Percentiles rank a stretch among this genome's conserved stretches.
Conservation (phyloP, 2,113 vertebrate genomes). For the Cololabis saira region DNA sequence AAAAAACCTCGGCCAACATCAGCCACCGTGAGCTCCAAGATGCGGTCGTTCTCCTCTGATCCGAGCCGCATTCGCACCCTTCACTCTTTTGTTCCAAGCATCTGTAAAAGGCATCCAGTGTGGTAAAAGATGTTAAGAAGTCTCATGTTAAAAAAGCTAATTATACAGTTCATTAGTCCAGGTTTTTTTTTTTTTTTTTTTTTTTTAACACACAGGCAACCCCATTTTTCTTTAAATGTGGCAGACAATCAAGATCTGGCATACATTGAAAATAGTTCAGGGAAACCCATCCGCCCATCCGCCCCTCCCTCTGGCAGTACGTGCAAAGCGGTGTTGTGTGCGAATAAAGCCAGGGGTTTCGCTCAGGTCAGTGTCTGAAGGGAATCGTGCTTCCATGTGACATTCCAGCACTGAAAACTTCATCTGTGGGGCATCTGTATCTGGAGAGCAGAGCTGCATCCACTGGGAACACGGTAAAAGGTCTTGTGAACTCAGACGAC, state of each 20-base stretch:
- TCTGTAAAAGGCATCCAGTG: slow-evolving; percentile 60
- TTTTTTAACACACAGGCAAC: slow-evolving; percentile 12
- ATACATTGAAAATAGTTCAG: slow-evolving; percentile 56
- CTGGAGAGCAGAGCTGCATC: not conserved
- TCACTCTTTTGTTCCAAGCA: slow-evolving; percentile 49
- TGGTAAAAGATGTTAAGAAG: slow-evolving; percentile 57
- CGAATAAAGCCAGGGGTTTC: slow-evolving; percentile 22
- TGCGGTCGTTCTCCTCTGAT: slow-evolving; percentile 40
- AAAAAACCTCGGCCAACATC: slow-evolving; percentile 18
- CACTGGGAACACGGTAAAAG: not conserved
- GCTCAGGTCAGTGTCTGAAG: slow-evolving; percentile 32
- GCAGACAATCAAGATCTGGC: slow-evolving; percentile 30
- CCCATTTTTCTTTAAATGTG: slow-evolving; percentile 56
- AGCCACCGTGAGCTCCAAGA: slow-evolving; percentile 12
- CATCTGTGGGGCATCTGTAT: not conserved
- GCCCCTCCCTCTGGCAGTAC: not conserved
- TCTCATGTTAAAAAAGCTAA: slow-evolving; percentile 46
- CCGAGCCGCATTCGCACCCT: not conserved
- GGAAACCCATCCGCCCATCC: slow-evolving; percentile 61
- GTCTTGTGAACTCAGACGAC: not conserved
- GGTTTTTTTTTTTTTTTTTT: slow-evolving; percentile 28
- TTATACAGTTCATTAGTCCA: slow-evolving; percentile 68
- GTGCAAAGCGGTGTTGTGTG: slow-evolving; percentile 12
- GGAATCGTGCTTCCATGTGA: slow-evolving; percentile 58
- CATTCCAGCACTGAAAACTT: slow-evolving; percentile 29